Conservation (phyloP, 1,140 invertebrate genomes). For the Zaprionus nigranus region DNA sequence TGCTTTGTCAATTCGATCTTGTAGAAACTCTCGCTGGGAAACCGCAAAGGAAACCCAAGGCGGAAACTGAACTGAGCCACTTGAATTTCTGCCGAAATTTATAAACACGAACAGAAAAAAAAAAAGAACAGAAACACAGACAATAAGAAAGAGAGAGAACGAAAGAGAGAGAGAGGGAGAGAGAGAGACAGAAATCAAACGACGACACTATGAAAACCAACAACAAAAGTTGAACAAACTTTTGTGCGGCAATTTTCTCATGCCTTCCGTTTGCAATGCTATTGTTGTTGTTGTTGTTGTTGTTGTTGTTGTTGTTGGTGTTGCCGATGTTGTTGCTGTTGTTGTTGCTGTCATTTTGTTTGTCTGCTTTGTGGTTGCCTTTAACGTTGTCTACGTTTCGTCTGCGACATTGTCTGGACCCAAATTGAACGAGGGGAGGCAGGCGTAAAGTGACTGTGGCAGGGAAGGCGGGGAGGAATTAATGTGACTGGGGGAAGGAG, state of each 20-base stretch:
- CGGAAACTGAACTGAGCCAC: slow-evolving; percentile 30
- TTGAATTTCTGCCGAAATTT: slow-evolving; percentile 45
- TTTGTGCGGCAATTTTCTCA: slow-evolving; percentile 42
- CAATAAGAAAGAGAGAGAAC: not conserved
- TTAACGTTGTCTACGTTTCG: slow-evolving; percentile 54
- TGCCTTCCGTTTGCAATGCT: slow-evolving; percentile 8
- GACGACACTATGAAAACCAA: slow-evolving; percentile 4
- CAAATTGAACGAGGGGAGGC: not conserved
- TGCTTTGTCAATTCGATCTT: slow-evolving; percentile 6
- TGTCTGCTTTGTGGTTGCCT: slow-evolving; percentile 36
- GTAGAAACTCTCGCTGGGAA: slow-evolving; percentile 12
- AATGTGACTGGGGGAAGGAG: not conserved
- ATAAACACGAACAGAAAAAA: slow-evolving; percentile 31
- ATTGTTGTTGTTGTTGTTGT: slow-evolving; percentile 20
- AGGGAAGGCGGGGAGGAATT: not conserved
- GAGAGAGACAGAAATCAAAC: not conserved
- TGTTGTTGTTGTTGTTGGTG: not conserved
- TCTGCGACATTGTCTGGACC: slow-evolving; percentile 56
- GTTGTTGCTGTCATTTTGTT: slow-evolving; percentile 40
- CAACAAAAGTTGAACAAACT: slow-evolving; percentile 48
- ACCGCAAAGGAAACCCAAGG: slow-evolving; percentile 15
- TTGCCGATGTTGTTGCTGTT: slow-evolving; percentile 14
- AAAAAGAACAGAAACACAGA: slow-evolving; percentile 26
- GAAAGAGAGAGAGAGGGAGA: not conserved
- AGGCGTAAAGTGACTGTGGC: not conserved